Percentiles rank a stretch among this genome's conserved stretches.
Evolutionary conservation across 2,113 vertebrate genomes (phyloP).

Genomic region (Plestiodon gilberti): DNA sequence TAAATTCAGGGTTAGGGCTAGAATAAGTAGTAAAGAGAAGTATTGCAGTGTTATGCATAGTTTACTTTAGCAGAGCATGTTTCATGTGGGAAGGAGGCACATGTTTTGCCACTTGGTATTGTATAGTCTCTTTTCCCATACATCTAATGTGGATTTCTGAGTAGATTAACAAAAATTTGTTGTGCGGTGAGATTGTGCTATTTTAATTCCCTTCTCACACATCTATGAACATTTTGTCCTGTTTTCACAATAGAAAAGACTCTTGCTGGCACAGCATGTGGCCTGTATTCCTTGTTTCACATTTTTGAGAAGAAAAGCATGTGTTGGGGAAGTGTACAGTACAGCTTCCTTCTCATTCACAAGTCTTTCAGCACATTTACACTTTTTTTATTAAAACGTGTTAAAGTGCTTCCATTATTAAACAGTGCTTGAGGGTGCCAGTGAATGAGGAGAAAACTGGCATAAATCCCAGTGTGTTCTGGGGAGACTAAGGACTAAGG

Average conservation of each 20-base stretch:
- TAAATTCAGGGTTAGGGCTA: background rate
- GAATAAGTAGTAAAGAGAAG: background rate
- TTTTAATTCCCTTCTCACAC: background rate
- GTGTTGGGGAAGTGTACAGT: slow-evolving; percentile 50
- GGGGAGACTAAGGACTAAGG: slow-evolving; percentile 59
- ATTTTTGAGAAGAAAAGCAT: slow-evolving; percentile 17
- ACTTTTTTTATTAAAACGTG: slow-evolving; percentile 65
- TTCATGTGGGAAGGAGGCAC: background rate
- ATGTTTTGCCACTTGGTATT: background rate
- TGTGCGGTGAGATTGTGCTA: background rate
- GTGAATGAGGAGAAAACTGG: slow-evolving; percentile 64
- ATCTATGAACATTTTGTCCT: background rate
- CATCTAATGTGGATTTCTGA: background rate
- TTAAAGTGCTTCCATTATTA: slow-evolving; percentile 71
- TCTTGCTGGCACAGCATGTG: slow-evolving; percentile 48
- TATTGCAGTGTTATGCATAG: background rate
- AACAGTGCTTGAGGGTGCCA: slow-evolving; percentile 69
- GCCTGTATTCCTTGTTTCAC: slow-evolving; percentile 32
- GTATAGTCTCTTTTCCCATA: background rate
- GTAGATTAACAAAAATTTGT: background rate
- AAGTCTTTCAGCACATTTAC: slow-evolving; percentile 61
- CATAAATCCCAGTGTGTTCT: slow-evolving; percentile 68
- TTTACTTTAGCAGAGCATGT: background rate
- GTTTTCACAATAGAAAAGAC: slow-evolving; percentile 49
- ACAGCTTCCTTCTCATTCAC: slow-evolving; percentile 57